Percentiles rank a stretch among this genome's conserved stretches.
phyloP scores from a whole-genome alignment of 2,888 invertebrate species.

The Ormyrus nitidulus region DNA sequence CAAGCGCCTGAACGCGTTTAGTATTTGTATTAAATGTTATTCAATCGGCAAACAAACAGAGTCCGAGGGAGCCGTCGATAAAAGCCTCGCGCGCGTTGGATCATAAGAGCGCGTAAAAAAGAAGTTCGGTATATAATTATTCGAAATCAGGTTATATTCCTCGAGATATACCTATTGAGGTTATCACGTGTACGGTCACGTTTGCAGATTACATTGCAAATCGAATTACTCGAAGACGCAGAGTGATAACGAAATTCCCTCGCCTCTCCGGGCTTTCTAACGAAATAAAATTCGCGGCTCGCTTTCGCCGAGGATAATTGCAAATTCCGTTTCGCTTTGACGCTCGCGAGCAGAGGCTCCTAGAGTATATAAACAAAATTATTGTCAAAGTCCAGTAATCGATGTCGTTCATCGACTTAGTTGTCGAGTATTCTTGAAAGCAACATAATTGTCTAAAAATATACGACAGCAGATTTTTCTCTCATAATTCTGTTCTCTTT shows the following conservation, averaged over 20 bases:
- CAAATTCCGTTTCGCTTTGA: no score
- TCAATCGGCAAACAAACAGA: no score
- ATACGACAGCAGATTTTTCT: background rate
- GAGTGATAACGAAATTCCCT: constrained; percentile 18
- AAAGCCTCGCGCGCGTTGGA: no score
- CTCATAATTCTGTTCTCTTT: no score
- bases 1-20: no score
- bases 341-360: no score
- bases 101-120: no score
- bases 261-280: no score
- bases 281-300: no score
- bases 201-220: constrained; percentile 28
- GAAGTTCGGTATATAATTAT: background rate
- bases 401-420: background rate
- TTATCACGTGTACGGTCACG: constrained; percentile 41
- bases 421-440: background rate
- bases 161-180: constrained; percentile 22
- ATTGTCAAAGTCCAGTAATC: constrained; percentile 15
- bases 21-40: no score
- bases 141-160: constrained; percentile 8
- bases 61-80: no score
- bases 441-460: background rate
- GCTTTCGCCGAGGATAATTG: no score
- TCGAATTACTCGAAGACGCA: background rate
- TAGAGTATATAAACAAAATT: background rate